Percentiles rank a stretch among this genome's conserved stretches.
phyloP scores from a whole-genome alignment of 2,888 invertebrate genomes.

The Lasioglossum villosulum region DNA sequence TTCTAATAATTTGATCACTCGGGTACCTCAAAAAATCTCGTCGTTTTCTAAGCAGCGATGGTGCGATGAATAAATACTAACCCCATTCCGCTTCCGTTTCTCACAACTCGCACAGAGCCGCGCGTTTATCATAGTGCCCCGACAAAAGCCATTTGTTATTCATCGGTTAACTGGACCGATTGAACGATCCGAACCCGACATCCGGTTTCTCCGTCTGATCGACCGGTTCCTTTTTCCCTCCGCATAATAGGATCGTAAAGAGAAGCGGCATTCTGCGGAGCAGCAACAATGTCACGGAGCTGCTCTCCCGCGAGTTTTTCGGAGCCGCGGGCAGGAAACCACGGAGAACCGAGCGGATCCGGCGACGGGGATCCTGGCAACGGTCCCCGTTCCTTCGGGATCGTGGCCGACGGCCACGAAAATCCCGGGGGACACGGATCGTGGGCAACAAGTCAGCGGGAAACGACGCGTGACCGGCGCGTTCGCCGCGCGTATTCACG shows the following conservation, averaged over 20 bases:
- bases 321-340: slow-evolving; percentile 54
- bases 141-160: background rate
- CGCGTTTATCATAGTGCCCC: background rate
- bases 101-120: background rate
- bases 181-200: background rate
- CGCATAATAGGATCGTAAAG: slow-evolving; percentile 11
- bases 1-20: background rate
- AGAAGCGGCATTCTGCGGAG: background rate
- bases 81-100: background rate
- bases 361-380: slow-evolving; percentile 63
- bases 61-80: background rate
- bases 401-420: slow-evolving; percentile 53
- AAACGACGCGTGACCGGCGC: slow-evolving; percentile 73
- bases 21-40: background rate
- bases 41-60: background rate
- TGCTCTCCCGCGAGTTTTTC: slow-evolving; percentile 31
- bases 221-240: background rate
- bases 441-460: slow-evolving; percentile 75
- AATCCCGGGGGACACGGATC: slow-evolving; percentile 70
- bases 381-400: slow-evolving; percentile 21
- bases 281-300: slow-evolving; percentile 33
- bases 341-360: slow-evolving; percentile 67
- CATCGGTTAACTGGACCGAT: slow-evolving; percentile 9
- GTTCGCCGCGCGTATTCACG: slow-evolving; percentile 64
- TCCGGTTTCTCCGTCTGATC: background rate